Percentiles rank a stretch among this genome's conserved stretches.
Evolutionary conservation across 2,797 vertebrate species (phyloP).

Genomic region (Enteromius paludinosus): DNA sequence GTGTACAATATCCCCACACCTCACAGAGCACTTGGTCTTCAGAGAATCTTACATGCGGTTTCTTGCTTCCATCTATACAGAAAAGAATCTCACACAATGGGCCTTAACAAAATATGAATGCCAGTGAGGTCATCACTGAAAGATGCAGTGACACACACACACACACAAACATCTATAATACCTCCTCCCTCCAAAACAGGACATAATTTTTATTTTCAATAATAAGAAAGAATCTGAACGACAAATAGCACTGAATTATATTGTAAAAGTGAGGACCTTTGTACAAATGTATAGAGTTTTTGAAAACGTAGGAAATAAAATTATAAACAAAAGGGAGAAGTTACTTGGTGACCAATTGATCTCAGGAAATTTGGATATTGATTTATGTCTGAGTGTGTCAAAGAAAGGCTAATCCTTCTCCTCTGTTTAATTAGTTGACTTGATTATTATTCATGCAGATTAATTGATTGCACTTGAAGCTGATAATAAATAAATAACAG

Average conservation of each 20-base stretch:
- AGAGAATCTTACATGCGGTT: background rate
- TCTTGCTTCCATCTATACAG: slow-evolving; percentile 11
- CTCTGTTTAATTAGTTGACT: slow-evolving; percentile 58
- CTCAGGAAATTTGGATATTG: slow-evolving; percentile 44
- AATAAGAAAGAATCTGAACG: background rate
- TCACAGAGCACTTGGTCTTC: slow-evolving; percentile 13
- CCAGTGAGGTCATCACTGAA: slow-evolving; percentile 21
- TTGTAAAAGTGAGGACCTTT: background rate
- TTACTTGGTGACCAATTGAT: slow-evolving; percentile 4
- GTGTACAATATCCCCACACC: background rate
- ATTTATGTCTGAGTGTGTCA: slow-evolving; percentile 50
- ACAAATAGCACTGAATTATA: background rate
- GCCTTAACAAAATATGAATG: slow-evolving; percentile 14
- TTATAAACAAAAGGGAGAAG: background rate
- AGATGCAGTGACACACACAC: slow-evolving; percentile 4
- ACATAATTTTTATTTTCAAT: background rate
- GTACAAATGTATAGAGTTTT: background rate
- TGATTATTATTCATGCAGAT: slow-evolving; percentile 61
- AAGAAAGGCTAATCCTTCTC: slow-evolving; percentile 44
- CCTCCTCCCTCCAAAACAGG: background rate
- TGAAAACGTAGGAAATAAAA: background rate
- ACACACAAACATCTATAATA: background rate
- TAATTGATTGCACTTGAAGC: slow-evolving; percentile 53
- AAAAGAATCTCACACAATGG: background rate
- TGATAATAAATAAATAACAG: slow-evolving; percentile 51